These are phyloP conservation scores for Eubasilissa regina DNA, from an alignment of 1,140 invertebrate species.

Conservation along the genomic window DNA sequence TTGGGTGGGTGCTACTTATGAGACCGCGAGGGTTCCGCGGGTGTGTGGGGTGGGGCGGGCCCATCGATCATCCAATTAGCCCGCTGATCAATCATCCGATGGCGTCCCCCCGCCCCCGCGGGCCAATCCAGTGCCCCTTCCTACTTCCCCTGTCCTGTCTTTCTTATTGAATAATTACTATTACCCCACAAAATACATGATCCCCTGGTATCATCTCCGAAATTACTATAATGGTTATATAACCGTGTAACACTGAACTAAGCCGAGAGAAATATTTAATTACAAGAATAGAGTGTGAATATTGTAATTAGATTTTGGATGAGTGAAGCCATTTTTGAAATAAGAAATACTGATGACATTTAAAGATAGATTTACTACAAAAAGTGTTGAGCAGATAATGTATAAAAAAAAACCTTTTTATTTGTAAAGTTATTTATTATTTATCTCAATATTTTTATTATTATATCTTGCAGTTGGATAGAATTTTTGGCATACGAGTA, in stretches of 20 bases:
- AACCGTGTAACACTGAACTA: slow-evolving; percentile 33
- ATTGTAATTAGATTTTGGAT: too few relatives aligned
- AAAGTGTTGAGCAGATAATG: too few relatives aligned
- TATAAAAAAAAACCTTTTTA: too few relatives aligned
- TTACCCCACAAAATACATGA: slow-evolving; percentile 40
- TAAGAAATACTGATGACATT: too few relatives aligned
- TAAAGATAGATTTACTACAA: too few relatives aligned
- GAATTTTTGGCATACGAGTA: too few relatives aligned
- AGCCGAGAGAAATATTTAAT: slow-evolving; percentile 7
- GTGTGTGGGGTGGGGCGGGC: slow-evolving; percentile 44
- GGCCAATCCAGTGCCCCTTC: slow-evolving; percentile 44
- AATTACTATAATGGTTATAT: slow-evolving; percentile 43
- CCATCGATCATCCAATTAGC: slow-evolving; percentile 79
- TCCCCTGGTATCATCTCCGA: slow-evolving; percentile 40
- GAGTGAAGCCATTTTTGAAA: too few relatives aligned
- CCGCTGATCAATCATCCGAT: slow-evolving; percentile 75
- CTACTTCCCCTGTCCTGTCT: slow-evolving; percentile 37
- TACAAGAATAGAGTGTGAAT: not conserved
- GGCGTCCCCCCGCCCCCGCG: slow-evolving; percentile 64
- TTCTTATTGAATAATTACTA: slow-evolving; percentile 60
- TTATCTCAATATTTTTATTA: too few relatives aligned
- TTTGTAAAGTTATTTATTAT: too few relatives aligned
- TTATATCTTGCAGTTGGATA: too few relatives aligned
- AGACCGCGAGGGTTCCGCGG: slow-evolving; percentile 21
- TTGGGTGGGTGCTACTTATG: slow-evolving; percentile 31